These are phyloP conservation scores for Nyctereutes procyonoides DNA, from an alignment of 2,113 vertebrate species.

Conservation along the genomic window DNA sequence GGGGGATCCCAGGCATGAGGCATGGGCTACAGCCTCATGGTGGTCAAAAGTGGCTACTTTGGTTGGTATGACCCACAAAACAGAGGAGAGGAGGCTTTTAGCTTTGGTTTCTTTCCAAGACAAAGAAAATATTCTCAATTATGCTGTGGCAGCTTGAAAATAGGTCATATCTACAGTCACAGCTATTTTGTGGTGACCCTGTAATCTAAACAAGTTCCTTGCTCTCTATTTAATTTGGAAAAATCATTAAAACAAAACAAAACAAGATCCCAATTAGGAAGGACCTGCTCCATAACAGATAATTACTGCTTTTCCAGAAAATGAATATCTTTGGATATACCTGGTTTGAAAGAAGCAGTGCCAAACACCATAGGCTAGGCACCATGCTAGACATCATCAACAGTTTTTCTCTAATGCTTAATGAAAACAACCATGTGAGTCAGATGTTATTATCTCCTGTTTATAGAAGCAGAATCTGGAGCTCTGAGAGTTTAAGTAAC, in stretches of 20 bases:
- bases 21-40: background rate
- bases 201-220: slow-evolving; percentile 77
- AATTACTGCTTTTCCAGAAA: slow-evolving; percentile 40
- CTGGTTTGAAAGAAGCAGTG: slow-evolving; percentile 36
- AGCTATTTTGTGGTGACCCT: slow-evolving; percentile 65
- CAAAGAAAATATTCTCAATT: slow-evolving; percentile 62
- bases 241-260: slow-evolving; percentile 74
- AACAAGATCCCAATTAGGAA: slow-evolving; percentile 66
- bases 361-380: background rate
- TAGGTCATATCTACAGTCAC: slow-evolving; percentile 73
- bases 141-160: slow-evolving; percentile 65
- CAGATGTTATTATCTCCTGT: slow-evolving; percentile 63
- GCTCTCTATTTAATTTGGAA: slow-evolving; percentile 80
- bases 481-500: slow-evolving; percentile 34
- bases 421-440: slow-evolving; percentile 24
- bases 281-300: background rate
- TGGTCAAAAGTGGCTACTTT: background rate
- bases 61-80: slow-evolving; percentile 12
- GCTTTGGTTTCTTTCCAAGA: slow-evolving; percentile 49
- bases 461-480: slow-evolving; percentile 62
- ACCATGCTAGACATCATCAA: background rate
- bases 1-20: background rate
- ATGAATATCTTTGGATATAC: slow-evolving; percentile 45
- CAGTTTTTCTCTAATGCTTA: slow-evolving; percentile 9
- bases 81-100: background rate